A percentile compares a stretch with the other conserved stretches of the same genome.
phyloP scores from a whole-genome alignment of 2,113 vertebrate species.

The Plectropomus leopardus region DNA sequence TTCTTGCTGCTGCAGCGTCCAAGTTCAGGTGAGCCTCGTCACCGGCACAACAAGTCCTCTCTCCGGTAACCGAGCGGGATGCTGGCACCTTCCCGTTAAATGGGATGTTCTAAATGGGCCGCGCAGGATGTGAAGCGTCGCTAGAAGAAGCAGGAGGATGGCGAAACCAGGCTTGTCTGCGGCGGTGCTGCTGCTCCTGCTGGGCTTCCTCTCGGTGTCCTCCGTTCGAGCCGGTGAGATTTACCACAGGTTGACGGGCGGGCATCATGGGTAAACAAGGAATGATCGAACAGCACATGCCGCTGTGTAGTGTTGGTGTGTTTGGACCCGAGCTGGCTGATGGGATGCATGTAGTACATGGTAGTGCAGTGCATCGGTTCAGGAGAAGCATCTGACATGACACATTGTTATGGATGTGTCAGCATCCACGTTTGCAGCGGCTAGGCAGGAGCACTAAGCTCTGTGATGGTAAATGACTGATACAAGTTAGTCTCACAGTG shows the following conservation, averaged over 20 bases:
- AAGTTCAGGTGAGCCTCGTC: conserved; percentile 64
- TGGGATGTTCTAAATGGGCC: conserved; percentile 80
- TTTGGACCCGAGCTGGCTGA: not conserved
- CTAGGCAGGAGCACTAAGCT: conserved; percentile 16
- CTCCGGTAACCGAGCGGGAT: conserved; percentile 34
- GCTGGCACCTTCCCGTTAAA: conserved; percentile 66
- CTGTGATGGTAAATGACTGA: conserved; percentile 43
- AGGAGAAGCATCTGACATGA: not conserved
- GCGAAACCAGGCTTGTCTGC: conserved; percentile 74
- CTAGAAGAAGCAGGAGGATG: conserved; percentile 84
- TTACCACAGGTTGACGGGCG: conserved; percentile 53
- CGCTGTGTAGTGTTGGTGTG: not conserved
- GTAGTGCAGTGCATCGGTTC: not conserved
- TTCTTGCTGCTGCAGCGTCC: conserved; percentile 63
- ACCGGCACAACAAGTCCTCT: conserved; percentile 68
- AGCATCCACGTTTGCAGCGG: conserved; percentile 2
- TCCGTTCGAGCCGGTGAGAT: conserved; percentile 84
- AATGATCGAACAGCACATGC: not conserved
- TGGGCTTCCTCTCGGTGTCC: conserved; percentile 76
- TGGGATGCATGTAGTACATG: conserved; percentile 16
- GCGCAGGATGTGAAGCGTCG: conserved; percentile 82
- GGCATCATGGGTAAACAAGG: conserved; percentile 5
- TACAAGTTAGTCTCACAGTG: conserved; percentile 13
- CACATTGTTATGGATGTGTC: conserved; percentile 20
- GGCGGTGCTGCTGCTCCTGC: conserved; percentile 75